Percentiles rank a stretch among this genome's conserved stretches.
These are phyloP conservation scores for Eufriesea mexicana DNA, from an alignment of 1,140 invertebrate species.

Conservation along the genomic window DNA sequence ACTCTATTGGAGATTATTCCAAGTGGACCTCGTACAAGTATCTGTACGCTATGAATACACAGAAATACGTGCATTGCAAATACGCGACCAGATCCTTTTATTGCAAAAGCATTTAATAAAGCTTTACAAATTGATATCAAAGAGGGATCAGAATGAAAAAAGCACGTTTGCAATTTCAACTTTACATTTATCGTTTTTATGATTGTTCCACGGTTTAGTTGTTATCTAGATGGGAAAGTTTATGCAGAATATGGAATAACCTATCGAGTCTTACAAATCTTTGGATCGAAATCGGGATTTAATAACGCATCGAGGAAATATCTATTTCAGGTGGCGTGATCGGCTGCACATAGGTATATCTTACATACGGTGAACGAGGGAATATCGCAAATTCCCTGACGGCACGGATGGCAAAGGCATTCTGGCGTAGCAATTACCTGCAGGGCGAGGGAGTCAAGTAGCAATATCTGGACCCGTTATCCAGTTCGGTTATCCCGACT, in stretches of 20 bases:
- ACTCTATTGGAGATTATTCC: not conserved
- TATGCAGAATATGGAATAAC: too few species aligned
- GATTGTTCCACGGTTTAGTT: not conserved
- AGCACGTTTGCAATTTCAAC: too few species aligned
- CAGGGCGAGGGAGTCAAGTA: constrained; percentile 74
- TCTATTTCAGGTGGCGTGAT: not conserved
- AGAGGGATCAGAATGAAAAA: too few species aligned
- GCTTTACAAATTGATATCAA: not conserved
- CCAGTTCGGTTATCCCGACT: constrained; percentile 69
- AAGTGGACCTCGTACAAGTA: not conserved
- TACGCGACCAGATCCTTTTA: too few species aligned
- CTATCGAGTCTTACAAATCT: not conserved
- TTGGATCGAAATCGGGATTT: not conserved
- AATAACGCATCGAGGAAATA: constrained; percentile 13
- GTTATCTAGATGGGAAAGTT: not conserved
- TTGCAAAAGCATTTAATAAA: not conserved
- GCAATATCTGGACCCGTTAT: constrained; percentile 79
- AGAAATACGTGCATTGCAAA: not conserved
- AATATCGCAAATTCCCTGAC: constrained; percentile 63
- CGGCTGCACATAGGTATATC: constrained; percentile 33
- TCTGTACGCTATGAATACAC: not conserved
- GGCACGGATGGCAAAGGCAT: constrained; percentile 61
- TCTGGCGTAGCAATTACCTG: constrained; percentile 64
- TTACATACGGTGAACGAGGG: constrained; percentile 41
- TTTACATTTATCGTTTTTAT: not conserved